These are phyloP conservation scores for Pseudonaja textilis DNA, from an alignment of 2,113 vertebrate species.

Conservation along the genomic window DNA sequence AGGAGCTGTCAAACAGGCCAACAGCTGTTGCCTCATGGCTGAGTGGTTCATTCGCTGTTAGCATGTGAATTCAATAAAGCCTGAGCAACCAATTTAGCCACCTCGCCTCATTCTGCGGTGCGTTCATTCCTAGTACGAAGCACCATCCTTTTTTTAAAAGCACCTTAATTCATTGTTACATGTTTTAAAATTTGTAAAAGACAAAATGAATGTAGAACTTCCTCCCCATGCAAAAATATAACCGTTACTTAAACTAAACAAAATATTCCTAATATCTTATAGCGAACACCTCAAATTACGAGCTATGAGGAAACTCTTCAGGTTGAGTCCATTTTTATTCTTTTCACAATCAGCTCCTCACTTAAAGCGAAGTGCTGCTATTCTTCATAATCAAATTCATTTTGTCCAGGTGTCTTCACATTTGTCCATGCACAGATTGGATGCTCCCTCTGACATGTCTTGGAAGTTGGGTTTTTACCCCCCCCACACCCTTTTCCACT, in stretches of 20 bases:
- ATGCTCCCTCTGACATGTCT: conserved; percentile 26
- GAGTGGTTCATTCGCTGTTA: too few relatives aligned
- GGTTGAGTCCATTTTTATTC: conserved; percentile 15
- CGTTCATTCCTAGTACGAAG: too few relatives aligned
- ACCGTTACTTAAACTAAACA: not conserved
- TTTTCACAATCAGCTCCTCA: conserved; percentile 17
- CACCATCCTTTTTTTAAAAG: not conserved
- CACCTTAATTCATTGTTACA: not conserved
- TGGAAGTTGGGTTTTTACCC: conserved; percentile 11
- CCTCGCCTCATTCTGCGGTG: too few relatives aligned
- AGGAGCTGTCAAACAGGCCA: too few relatives aligned
- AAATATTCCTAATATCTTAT: conserved; percentile 15
- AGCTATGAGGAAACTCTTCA: not conserved
- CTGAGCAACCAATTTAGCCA: too few relatives aligned
- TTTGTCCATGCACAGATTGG: conserved; percentile 21
- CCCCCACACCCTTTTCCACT: too few relatives aligned
- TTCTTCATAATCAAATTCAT: not conserved
- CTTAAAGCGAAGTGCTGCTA: conserved; percentile 14
- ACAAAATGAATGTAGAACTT: not conserved
- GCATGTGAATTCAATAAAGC: too few relatives aligned
- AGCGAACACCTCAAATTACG: not conserved
- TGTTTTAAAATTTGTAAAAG: not conserved
- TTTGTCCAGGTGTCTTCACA: conserved; percentile 30
- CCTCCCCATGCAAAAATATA: not conserved
- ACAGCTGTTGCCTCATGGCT: too few relatives aligned